Conservation (phyloP, 2,113 vertebrate genomes). For the Tilapia sparmanii region DNA sequence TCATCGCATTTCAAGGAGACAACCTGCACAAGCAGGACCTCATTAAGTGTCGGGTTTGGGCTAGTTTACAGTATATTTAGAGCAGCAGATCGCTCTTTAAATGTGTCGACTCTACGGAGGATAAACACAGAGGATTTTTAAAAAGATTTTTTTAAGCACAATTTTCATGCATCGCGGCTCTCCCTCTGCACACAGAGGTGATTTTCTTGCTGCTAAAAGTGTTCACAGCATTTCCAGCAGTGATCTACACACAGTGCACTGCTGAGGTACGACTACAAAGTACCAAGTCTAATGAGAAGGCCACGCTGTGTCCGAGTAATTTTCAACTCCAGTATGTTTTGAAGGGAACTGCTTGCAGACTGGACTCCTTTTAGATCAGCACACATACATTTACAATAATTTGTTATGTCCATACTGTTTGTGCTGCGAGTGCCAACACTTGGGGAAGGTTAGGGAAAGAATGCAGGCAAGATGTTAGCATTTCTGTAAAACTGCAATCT, state of each 20-base stretch:
- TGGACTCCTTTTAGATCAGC: neutral
- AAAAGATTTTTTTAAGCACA: neutral
- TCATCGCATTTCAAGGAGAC: neutral
- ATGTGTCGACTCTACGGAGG: neutral
- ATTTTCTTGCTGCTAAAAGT: neutral
- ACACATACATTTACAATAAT: neutral
- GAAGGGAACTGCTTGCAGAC: neutral
- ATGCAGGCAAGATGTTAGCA: neutral
- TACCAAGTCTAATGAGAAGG: neutral
- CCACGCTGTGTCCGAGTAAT: neutral
- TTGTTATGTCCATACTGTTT: neutral
- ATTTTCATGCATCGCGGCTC: neutral
- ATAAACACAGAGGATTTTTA: neutral
- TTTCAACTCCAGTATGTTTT: neutral
- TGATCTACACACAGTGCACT: neutral
- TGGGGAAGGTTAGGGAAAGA: neutral
- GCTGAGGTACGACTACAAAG: neutral
- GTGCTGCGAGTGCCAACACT: neutral
- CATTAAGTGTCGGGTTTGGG: neutral
- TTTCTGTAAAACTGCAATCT: neutral
- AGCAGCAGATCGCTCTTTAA: neutral
- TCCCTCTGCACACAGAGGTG: neutral
- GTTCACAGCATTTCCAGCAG: constrained; percentile 6
- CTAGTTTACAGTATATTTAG: neutral
- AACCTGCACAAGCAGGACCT: neutral